Base-by-base conservation (phyloP, 2,113 vertebrate species). In the Rhodinocichla rosea region DNA sequence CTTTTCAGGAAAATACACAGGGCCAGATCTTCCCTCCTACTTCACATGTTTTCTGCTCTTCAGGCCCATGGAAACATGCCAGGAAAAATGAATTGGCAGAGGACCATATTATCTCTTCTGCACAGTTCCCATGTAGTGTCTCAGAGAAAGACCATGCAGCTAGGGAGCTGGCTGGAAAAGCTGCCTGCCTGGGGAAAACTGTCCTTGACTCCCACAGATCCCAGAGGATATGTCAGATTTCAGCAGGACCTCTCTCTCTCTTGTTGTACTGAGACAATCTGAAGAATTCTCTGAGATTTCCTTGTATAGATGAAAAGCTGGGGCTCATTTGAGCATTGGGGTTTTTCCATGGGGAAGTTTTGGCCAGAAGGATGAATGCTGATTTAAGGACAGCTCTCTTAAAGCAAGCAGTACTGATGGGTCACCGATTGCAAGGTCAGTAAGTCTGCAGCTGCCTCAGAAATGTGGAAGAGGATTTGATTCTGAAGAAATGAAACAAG, bases 131-230 rank as follows among this genome's bases (percentile, higher is more conserved):
- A 96, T 56, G 87, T 75, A 83, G 85, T 83, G 79, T 67, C 90
- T 85, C 85, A 71, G 64, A 94, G 85, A 94, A 95, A 94, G 87
- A 76, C 71, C 39, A 39, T 40, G 79, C 75, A 78, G 94, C 76
- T 28, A 67, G 90, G 64, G 79, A 95, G 68, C 87, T 85, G 82
- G 83, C 92, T 90, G 92, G 87, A 84, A 89, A 65, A 89, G 64
- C 95, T 85, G 78, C 50, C 73, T 85, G 87, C 53, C 57, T 65
- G 82, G 78, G 75, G 90, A 93, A 90, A 74, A 33, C 75, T 90
- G 82, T 47, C 92, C 92, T 90, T 88, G 90, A 88, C 88, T 96
- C 93, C 85, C 95, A 83, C 95, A 80, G 71, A 83, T 90, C 94
- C 95, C 95, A 77, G 60, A 91, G 92, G 87, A 81, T 22, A 30